phyloP scores from a whole-genome alignment of 1,140 invertebrate species.

The Adelges cooleyi region DNA sequence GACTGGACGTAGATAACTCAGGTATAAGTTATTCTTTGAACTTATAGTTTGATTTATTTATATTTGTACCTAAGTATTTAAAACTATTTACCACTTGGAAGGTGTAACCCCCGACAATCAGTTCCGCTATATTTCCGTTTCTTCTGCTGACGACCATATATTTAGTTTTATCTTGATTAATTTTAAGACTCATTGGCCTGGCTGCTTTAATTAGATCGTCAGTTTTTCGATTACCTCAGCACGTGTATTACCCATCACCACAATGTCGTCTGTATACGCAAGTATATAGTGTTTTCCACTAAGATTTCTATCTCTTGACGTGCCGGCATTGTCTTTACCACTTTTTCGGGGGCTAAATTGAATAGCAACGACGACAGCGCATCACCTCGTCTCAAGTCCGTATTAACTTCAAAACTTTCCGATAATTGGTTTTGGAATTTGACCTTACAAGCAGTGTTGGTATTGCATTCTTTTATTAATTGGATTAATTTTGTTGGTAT shows the following conservation, averaged over 20 bases:
- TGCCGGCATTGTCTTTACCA: too few relatives aligned
- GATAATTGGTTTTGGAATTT: conserved; percentile 13
- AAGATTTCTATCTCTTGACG: neutral
- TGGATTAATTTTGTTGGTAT: conserved; percentile 11
- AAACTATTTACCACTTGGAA: neutral
- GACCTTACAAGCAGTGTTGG: neutral
- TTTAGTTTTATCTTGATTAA: neutral
- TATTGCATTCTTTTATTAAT: neutral
- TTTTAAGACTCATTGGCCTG: neutral
- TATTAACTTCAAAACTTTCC: conserved; percentile 8
- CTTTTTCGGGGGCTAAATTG: neutral
- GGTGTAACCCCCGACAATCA: neutral
- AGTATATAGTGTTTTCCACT: neutral
- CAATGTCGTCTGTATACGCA: neutral
- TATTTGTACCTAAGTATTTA: neutral
- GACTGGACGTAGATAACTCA: neutral
- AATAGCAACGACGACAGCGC: conserved; percentile 22
- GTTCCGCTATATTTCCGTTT: neutral
- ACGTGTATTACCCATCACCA: neutral
- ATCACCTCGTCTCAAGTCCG: conserved; percentile 23
- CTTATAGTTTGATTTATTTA: neutral
- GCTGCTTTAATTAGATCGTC: neutral
- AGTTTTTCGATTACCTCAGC: neutral
- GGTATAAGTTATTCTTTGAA: neutral
- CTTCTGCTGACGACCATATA: neutral